Evolutionary conservation across 2,113 vertebrate genomes (phyloP), one percentile per base, ranked within the genome.

Genomic region (Lamprologus callipterus): DNA sequence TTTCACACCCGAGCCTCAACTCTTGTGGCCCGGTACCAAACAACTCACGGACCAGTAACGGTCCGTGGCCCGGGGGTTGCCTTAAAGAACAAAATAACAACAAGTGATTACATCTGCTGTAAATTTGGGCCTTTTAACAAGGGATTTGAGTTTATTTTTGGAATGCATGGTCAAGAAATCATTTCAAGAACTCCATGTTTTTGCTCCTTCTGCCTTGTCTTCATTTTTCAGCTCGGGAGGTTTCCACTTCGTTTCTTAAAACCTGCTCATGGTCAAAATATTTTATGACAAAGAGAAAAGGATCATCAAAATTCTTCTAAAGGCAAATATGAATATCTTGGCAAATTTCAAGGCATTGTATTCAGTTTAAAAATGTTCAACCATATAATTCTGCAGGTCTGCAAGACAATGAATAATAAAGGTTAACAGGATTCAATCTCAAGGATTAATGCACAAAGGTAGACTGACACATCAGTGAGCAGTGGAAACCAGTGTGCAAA

Each of bases 21-120:
- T 60, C 26, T 60, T 0, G 1, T 4, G 3, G 57, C 8, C 57
- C 1, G 0, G 57, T 9, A 31, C 57, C 26, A 60, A 60, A 9
- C 14, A 17, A 17, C 57, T 60, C 57, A 60, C 2, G 0, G 26
- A 60, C 57, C 57, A 31, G 5, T 17, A 60, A 6, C 0, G 0
- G 57, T 60, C 57, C 2, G 1, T 17, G 57, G 57, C 26, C 57
- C 0, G 0, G 57, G 14, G 8, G 5, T 60, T 60, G 26, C 19
- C 63, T 40, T 0, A 28, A 57, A 28, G 55, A 2, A 14, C 2
- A 68, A 68, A 9, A 23, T 8, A 40, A 68, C 35, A 14, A 40
- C 7, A 16, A 68, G 11, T 21, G 19, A 68, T 68, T 68, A 23
- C n/a, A 40, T 70, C 12, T 42, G 57, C 7, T 28, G 11, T 70